Percentiles rank a stretch among this genome's conserved stretches.
phyloP scores from a whole-genome alignment of 2,113 vertebrate species.

The Pelecanus crispus region DNA sequence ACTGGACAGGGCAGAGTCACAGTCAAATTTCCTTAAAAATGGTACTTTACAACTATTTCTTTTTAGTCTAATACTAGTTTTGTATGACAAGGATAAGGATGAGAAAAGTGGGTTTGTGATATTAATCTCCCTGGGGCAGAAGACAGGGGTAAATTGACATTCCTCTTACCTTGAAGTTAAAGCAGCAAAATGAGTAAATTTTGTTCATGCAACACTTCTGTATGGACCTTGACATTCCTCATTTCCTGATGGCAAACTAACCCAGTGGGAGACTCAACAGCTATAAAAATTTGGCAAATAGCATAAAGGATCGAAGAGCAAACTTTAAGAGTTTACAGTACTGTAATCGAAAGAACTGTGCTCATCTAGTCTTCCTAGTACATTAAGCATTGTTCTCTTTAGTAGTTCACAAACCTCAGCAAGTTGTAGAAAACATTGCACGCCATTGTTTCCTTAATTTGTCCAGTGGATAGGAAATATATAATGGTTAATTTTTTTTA shows the following conservation, averaged over 20 bases:
- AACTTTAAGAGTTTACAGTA: not conserved
- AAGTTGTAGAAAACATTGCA: not conserved
- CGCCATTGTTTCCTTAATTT: not conserved
- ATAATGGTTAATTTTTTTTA: not conserved
- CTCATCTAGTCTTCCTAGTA: not conserved
- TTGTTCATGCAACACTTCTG: not conserved
- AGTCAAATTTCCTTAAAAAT: not conserved
- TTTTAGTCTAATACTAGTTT: not conserved
- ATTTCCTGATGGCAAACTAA: not conserved
- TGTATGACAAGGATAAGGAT: not conserved
- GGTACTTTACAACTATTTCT: not conserved
- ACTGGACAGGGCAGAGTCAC: not conserved
- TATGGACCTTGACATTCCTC: not conserved
- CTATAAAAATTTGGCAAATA: not conserved
- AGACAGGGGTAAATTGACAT: not conserved
- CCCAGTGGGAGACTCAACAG: not conserved
- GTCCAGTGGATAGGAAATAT: slow-evolving; percentile 4
- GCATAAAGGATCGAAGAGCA: not conserved
- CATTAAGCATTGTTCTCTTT: not conserved
- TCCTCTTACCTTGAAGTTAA: not conserved
- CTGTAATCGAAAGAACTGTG: not conserved
- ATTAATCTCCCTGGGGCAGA: not conserved
- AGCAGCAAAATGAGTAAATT: not conserved
- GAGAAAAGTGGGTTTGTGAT: not conserved
- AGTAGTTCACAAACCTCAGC: not conserved